Evolutionary conservation across 2,888 invertebrate species (phyloP).

Genomic region (Diaperis boleti): DNA sequence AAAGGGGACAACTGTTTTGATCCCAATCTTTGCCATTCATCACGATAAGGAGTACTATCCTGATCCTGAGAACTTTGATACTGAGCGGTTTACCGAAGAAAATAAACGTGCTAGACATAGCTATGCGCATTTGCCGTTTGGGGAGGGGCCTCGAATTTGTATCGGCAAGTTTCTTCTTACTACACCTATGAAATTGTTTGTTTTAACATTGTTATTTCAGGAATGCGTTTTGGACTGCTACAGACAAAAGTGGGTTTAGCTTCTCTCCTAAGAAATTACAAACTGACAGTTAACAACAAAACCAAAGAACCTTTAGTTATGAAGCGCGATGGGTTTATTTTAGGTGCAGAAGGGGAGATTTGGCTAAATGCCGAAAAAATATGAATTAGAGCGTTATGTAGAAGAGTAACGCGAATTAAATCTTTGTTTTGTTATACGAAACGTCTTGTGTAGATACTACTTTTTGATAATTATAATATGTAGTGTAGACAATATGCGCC

Average conservation of each 20-base stretch:
- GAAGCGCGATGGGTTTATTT: conserved; percentile 39
- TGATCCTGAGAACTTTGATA: conserved; percentile 50
- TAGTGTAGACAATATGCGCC: too few relatives aligned
- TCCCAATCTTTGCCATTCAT: conserved; percentile 51
- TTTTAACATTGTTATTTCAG: conserved; percentile 40
- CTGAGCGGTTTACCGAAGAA: conserved; percentile 47
- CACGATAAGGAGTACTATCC: conserved; percentile 56
- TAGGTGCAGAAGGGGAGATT: conserved; percentile 46
- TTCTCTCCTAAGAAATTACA: conserved; percentile 50
- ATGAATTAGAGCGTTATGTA: too few relatives aligned
- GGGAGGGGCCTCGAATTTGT: conserved; percentile 48
- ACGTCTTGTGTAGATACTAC: too few relatives aligned
- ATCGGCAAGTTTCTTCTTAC: too few relatives aligned
- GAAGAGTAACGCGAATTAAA: too few relatives aligned
- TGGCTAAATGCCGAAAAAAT: conserved; percentile 57
- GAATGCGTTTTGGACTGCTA: conserved; percentile 56
- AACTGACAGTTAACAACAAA: conserved; percentile 49
- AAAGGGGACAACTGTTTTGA: conserved; percentile 55
- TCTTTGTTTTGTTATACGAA: too few relatives aligned
- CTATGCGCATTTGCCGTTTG: conserved; percentile 41
- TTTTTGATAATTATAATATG: too few relatives aligned
- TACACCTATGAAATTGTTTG: too few relatives aligned
- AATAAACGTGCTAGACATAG: conserved; percentile 2
- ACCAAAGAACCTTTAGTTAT: conserved; percentile 50
- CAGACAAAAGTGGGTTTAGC: conserved; percentile 57